Evolutionary conservation across 2,113 vertebrate species (phyloP).

Genomic region (Donacobius atricapilla): DNA sequence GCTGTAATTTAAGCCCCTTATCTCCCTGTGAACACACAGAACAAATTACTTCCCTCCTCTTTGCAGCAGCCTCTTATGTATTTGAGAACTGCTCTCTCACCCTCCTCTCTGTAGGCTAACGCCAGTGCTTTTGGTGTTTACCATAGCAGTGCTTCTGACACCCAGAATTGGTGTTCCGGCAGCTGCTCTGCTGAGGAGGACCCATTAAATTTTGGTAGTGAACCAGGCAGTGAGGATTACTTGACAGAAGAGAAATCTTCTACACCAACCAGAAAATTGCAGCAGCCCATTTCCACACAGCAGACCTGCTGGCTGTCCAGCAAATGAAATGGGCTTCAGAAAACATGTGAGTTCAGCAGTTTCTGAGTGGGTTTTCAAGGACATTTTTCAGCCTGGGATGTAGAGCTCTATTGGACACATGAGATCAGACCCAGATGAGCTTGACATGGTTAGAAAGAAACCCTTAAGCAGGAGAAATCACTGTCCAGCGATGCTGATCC

Average conservation of each 20-base stretch:
- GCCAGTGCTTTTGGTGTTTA: background rate
- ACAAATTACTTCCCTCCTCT: background rate
- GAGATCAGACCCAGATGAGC: background rate
- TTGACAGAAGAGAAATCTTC: background rate
- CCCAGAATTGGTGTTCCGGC: background rate
- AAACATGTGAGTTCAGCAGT: background rate
- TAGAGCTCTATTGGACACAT: background rate
- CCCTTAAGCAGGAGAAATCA: background rate
- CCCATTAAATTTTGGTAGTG: background rate
- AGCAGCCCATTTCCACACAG: background rate
- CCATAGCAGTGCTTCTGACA: background rate
- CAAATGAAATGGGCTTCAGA: background rate
- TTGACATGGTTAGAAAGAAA: background rate
- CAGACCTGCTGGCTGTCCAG: background rate
- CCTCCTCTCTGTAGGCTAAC: background rate
- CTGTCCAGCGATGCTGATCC: background rate
- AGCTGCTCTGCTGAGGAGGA: background rate
- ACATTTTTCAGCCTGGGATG: background rate
- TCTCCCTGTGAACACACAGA: background rate
- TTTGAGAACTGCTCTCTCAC: background rate
- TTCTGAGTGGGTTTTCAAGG: background rate
- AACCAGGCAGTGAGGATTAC: background rate
- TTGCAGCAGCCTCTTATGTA: background rate
- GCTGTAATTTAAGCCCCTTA: background rate
- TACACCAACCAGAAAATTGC: background rate